phyloP scores from a whole-genome alignment of 2,113 vertebrate species.

The human (Homo sapiens) region DNA sequence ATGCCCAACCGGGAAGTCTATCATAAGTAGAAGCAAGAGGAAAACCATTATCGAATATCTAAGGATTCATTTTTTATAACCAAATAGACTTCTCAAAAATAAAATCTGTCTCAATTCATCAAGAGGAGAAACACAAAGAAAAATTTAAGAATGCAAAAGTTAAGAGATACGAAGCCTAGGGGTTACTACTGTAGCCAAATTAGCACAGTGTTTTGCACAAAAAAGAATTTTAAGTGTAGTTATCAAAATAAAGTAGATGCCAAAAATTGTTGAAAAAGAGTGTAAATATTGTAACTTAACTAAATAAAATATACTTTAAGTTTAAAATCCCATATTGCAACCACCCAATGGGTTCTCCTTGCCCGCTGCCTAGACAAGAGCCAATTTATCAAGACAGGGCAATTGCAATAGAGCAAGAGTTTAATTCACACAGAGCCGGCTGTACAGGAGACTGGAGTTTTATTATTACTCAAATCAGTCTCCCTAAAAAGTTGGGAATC shows the following conservation, averaged over 20 bases:
- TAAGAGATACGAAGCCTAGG: fast-evolving
- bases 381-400: no score
- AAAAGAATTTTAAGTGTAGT: neutral
- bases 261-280: neutral
- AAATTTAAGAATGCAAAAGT: neutral
- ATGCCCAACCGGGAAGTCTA: neutral
- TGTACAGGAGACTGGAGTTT: no score
- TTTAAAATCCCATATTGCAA: neutral
- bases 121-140: neutral
- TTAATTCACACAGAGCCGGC: no score
- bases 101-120: neutral
- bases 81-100: neutral
- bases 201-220: neutral
- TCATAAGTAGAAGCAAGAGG: neutral
- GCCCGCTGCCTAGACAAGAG: no score
- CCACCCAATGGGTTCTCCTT: no score
- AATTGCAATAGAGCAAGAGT: no score
- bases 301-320: neutral
- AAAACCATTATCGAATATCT: neutral
- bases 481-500: no score
- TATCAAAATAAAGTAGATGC: neutral
- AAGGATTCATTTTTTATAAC: neutral
- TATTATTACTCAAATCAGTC: no score
- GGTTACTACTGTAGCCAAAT: neutral
- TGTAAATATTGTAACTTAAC: neutral